Evolutionary conservation across 2,888 invertebrate species (phyloP).

Genomic region (Endotricha flammealis): DNA sequence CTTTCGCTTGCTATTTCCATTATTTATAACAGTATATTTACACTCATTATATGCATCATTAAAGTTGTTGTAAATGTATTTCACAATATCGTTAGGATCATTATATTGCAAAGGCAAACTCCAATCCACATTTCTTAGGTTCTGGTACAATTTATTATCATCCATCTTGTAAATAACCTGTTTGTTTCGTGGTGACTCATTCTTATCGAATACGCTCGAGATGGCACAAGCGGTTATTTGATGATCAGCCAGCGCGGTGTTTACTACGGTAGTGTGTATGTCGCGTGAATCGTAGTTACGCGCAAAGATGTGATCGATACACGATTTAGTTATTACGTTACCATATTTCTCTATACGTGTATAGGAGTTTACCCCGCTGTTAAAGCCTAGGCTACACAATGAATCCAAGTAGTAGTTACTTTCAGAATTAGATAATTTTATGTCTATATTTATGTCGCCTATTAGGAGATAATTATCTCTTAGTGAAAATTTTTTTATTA

Average conservation of each 20-base stretch:
- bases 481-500: too few relatives aligned
- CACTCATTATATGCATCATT: too few relatives aligned
- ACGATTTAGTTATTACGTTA: neutral
- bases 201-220: neutral
- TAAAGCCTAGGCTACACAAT: neutral
- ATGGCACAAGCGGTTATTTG: neutral
- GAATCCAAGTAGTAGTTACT: neutral
- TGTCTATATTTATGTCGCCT: too few relatives aligned
- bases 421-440: neutral
- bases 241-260: neutral
- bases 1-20: too few relatives aligned
- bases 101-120: neutral
- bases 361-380: neutral
- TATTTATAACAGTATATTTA: too few relatives aligned
- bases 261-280: neutral
- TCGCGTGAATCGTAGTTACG: neutral
- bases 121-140: neutral
- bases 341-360: neutral
- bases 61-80: too few relatives aligned
- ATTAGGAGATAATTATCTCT: too few relatives aligned
- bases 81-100: constrained; percentile 1
- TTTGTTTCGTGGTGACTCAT: neutral
- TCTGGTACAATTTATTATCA: neutral
- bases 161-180: neutral
- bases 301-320: neutral